phyloP scores from a whole-genome alignment of 2,113 vertebrate species.

The Cyanoliseus patagonus region DNA sequence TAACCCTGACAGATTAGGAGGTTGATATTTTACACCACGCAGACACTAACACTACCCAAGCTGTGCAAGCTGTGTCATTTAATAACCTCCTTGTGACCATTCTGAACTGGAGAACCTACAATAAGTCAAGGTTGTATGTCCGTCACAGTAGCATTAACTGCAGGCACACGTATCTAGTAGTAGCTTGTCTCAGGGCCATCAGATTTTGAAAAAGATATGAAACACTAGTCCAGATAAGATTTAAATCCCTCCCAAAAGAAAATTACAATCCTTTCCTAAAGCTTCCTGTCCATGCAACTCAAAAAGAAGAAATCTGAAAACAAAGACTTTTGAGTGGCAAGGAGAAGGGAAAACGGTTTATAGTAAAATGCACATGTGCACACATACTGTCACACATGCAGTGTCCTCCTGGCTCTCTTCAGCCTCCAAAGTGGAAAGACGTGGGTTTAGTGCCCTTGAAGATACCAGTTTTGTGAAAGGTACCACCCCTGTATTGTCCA shows the following conservation, averaged over 20 bases:
- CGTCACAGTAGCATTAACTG: not conserved
- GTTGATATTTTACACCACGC: not conserved
- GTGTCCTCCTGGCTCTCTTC: not conserved
- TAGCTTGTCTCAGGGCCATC: not conserved
- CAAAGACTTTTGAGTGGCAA: not conserved
- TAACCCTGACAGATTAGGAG: slow-evolving; percentile 26
- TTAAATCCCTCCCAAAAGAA: slow-evolving; percentile 23
- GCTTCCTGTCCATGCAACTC: not conserved
- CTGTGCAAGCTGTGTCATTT: not conserved
- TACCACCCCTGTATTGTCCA: not conserved
- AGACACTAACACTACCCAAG: not conserved
- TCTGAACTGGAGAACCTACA: not conserved
- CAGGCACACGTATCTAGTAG: not conserved
- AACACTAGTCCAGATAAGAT: not conserved
- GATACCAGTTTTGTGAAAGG: not conserved
- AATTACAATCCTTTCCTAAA: slow-evolving; percentile 14
- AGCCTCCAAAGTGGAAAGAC: not conserved
- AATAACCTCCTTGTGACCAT: not conserved
- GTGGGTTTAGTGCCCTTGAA: not conserved
- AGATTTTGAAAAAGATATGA: not conserved
- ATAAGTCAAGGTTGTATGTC: not conserved
- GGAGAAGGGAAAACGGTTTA: not conserved
- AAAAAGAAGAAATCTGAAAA: not conserved
- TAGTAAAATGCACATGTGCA: not conserved
- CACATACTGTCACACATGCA: accelerated